Conservation (phyloP, 1,140 invertebrate genomes). For the Orchesella cincta region DNA sequence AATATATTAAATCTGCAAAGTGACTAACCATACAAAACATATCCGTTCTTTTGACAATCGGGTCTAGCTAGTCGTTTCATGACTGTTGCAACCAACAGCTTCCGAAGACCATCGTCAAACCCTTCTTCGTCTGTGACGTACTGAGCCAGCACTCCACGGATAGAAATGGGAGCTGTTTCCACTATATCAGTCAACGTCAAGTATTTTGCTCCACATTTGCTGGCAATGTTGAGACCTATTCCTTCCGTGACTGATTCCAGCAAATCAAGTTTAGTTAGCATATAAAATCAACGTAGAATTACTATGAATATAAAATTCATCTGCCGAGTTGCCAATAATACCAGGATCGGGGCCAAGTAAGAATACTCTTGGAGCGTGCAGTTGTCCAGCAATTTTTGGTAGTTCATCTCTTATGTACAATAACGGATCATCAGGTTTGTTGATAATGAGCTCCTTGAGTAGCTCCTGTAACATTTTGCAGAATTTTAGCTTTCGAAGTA, state of each 20-base stretch:
- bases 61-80: constrained; percentile 17
- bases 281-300: background rate
- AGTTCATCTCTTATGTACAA: constrained; percentile 44
- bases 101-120: constrained; percentile 28
- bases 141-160: background rate
- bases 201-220: constrained; percentile 34
- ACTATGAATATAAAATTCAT: background rate
- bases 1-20: background rate
- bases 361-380: constrained; percentile 45
- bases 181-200: constrained; percentile 38
- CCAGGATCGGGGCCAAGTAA: constrained; percentile 35
- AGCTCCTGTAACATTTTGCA: no score
- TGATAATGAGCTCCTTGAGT: constrained; percentile 36
- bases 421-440: constrained; percentile 41
- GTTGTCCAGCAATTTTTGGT: constrained; percentile 25
- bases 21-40: constrained; percentile 43
- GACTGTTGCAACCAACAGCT: constrained; percentile 33
- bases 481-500: no score
- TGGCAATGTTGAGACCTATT: constrained; percentile 37
- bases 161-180: background rate
- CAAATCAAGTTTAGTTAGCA: background rate
- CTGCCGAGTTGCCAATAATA: background rate
- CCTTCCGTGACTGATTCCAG: constrained; percentile 21
- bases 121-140: constrained; percentile 25
- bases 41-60: constrained; percentile 42